phyloP scores from a whole-genome alignment of 2,888 invertebrate genomes.

The Oscheius sp. region DNA sequence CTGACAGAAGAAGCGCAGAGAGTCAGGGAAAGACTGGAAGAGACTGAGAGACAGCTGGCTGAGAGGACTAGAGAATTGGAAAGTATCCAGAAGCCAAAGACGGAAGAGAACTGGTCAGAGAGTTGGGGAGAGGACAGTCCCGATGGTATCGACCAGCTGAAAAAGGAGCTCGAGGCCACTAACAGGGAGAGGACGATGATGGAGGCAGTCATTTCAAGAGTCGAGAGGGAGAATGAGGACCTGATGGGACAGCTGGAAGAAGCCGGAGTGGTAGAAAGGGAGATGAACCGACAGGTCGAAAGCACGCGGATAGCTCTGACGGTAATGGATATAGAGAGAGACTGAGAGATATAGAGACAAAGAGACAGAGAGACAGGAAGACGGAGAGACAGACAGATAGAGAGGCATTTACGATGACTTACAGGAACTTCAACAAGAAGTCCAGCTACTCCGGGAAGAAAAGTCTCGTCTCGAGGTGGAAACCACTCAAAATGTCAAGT shows the following conservation, averaged over 20 bases:
- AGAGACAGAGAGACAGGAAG: no score
- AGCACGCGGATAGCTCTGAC: not conserved
- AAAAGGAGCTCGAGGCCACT: not conserved
- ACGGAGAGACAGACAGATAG: not conserved
- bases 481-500: not conserved
- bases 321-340: not conserved
- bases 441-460: slow-evolving; percentile 18
- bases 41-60: not conserved
- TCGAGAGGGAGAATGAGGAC: slow-evolving; percentile 20
- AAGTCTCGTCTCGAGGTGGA: slow-evolving; percentile 2
- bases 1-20: not conserved
- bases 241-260: slow-evolving; percentile 23
- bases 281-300: not conserved
- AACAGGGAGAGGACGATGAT: not conserved
- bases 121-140: not conserved
- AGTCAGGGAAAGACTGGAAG: slow-evolving; percentile 3
- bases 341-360: no score
- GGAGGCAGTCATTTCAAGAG: slow-evolving; percentile 11
- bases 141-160: not conserved
- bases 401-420: not conserved
- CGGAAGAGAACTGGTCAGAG: not conserved
- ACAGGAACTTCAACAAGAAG: slow-evolving; percentile 5
- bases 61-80: not conserved
- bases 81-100: not conserved
- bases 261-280: not conserved